Evolutionary conservation across 2,888 invertebrate species (phyloP), one percentile per base, ranked within the genome.

Genomic region (Chrysodeixis includens): DNA sequence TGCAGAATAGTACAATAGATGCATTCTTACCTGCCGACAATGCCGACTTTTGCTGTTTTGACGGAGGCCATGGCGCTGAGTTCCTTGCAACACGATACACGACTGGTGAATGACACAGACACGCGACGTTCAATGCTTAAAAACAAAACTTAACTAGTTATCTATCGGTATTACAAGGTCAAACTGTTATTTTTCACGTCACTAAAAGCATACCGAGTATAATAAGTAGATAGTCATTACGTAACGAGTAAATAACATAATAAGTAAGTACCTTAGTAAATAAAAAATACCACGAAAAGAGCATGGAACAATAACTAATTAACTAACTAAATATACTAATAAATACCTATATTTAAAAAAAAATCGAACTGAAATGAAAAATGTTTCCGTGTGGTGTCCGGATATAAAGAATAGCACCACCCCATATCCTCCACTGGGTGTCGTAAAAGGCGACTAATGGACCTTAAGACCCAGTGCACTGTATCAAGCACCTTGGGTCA

Each of bases 1-100:
- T n/a, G 7, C n/a, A n/a, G 0, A 40, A 40, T 40, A 40, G n/a
- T n/a, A n/a, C 6, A 40, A n/a, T n/a, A 40, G 40, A 56, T 56
- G 22, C 35, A 69, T 55, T 67, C 87, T 92, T 92, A 97, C 97
- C 97, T 97, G 87, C 97, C 97, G 72, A 97, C 95, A 75, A 97
- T 97, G 74, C 97, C 97, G 78, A 97, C 96, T 93, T 97, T 97
- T 91, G 96, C 96, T 62, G 92, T 95, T 87, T 96, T 96, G 67
- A 83, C 83, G 71, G 91, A 82, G 72, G 92, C 90, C 94, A 93
- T 93, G 59, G 65, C 65, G 60, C 67, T 56, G 68, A 26, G 66
- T 79, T 85, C 79, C 69, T 77, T 67, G 68, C 83, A 63, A 56
- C 62, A 67, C 83, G 76, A 75, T 73, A 73, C 77, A 69, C 84